These are phyloP conservation scores for Drosophila pseudoobscura DNA, from an alignment of 1,140 invertebrate genomes.

Conservation along the genomic window DNA sequence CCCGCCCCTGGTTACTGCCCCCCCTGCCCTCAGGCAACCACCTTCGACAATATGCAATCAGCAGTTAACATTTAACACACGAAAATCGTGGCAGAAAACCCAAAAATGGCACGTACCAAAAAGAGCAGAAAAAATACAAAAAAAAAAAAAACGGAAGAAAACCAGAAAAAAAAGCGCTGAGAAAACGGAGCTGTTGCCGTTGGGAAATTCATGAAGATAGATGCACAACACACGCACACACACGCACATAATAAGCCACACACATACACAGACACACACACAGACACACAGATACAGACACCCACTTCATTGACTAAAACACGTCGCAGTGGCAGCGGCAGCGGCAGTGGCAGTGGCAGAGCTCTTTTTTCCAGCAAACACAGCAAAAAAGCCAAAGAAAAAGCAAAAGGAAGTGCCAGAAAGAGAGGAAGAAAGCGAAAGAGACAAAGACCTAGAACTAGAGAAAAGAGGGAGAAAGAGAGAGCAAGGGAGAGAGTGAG, in stretches of 20 bases:
- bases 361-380: conserved; percentile 32
- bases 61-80: conserved; percentile 70
- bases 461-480: background rate
- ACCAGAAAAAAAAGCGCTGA: background rate
- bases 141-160: conserved; percentile 1
- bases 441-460: conserved; percentile 1
- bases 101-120: conserved; percentile 64
- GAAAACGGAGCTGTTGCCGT: conserved; percentile 36
- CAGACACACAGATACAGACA: conserved; percentile 23
- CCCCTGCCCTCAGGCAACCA: background rate
- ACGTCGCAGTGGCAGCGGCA: conserved; percentile 18
- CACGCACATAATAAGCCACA: conserved; percentile 62
- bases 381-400: conserved; percentile 29
- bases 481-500: background rate
- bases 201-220: conserved; percentile 67
- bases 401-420: conserved; percentile 26
- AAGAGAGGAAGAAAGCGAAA: background rate
- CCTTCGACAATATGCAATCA: conserved; percentile 66
- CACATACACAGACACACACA: background rate
- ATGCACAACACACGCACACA: conserved; percentile 19
- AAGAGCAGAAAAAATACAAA: conserved; percentile 27
- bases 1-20: background rate
- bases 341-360: conserved; percentile 8
- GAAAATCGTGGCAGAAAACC: conserved; percentile 54
- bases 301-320: conserved; percentile 50